Percentiles rank a stretch among this genome's conserved stretches.
Evolutionary conservation across 2,888 invertebrate species (phyloP).

Genomic region (Octodonta nipae): DNA sequence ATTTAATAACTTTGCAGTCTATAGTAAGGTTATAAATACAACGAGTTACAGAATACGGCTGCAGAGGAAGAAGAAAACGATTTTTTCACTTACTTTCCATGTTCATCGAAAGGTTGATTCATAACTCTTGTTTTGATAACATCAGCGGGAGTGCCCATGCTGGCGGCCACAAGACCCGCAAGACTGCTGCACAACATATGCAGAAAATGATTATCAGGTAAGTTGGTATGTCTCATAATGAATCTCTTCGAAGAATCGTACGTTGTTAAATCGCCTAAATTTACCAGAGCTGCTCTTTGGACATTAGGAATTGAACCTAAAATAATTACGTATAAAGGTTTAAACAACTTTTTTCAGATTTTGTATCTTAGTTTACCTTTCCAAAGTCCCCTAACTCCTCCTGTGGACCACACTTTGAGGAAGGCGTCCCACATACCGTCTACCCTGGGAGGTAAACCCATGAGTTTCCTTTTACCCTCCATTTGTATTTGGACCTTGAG

Average conservation of each 20-base stretch:
- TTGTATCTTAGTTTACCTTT: too few relatives aligned
- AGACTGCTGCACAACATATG: conserved; percentile 66
- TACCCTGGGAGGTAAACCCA: conserved; percentile 72
- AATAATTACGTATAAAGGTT: too few relatives aligned
- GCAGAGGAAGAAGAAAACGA: too few relatives aligned
- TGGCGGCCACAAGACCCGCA: conserved; percentile 79
- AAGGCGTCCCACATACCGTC: conserved; percentile 66
- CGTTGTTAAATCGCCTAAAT: conserved; percentile 74
- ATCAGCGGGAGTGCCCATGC: conserved; percentile 84
- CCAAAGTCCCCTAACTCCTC: conserved; percentile 76
- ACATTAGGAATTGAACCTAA: conserved; percentile 78
- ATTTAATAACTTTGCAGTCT: too few relatives aligned
- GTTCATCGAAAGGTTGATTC: conserved; percentile 73
- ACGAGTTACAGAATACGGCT: too few relatives aligned
- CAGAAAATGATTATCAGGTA: conserved; percentile 64
- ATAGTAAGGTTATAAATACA: too few relatives aligned
- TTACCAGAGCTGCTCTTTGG: conserved; percentile 64
- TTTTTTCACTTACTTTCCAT: conserved; percentile 54
- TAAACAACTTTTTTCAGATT: too few relatives aligned
- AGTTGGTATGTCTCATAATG: conserved; percentile 54
- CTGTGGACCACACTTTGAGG: conserved; percentile 52
- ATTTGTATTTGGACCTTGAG: conserved; percentile 91
- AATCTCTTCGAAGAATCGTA: conserved; percentile 76
- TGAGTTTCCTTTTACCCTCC: conserved; percentile 69
- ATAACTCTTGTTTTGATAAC: conserved; percentile 87